A percentile compares a stretch with the other conserved stretches of the same genome.
Conservation (phyloP, 2,888 invertebrate genomes). For the Nephrotoma guestfalica region DNA sequence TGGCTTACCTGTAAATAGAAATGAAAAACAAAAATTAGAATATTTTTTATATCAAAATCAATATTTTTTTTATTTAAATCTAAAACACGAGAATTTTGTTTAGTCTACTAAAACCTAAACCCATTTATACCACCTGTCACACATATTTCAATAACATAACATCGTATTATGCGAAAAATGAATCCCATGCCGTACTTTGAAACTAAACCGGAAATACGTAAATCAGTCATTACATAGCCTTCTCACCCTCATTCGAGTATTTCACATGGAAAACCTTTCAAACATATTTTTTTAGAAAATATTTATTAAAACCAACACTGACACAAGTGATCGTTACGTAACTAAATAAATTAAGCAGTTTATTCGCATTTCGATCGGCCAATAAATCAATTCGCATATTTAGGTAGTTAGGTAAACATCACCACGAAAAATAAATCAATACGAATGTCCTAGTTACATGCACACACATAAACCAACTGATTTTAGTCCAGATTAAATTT, state of each 20-base stretch:
- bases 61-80: not conserved
- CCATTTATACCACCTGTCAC: not conserved
- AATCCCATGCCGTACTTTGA: not conserved
- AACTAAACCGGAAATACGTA: not conserved
- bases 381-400: not conserved
- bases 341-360: not conserved
- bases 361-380: not conserved
- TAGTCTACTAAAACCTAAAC: not conserved
- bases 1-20: not conserved
- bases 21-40: not conserved
- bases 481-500: not conserved
- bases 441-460: not conserved
- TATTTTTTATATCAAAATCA: not conserved
- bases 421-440: not conserved
- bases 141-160: too few relatives aligned
- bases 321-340: too few relatives aligned
- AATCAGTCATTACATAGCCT: not conserved
- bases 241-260: not conserved
- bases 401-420: not conserved
- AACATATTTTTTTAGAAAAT: too few relatives aligned
- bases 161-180: too few relatives aligned
- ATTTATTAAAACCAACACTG: not conserved
- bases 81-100: not conserved
- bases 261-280: not conserved
- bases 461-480: not conserved